phyloP scores from a whole-genome alignment of 2,797 vertebrate genomes.

The Spea hammondii region DNA sequence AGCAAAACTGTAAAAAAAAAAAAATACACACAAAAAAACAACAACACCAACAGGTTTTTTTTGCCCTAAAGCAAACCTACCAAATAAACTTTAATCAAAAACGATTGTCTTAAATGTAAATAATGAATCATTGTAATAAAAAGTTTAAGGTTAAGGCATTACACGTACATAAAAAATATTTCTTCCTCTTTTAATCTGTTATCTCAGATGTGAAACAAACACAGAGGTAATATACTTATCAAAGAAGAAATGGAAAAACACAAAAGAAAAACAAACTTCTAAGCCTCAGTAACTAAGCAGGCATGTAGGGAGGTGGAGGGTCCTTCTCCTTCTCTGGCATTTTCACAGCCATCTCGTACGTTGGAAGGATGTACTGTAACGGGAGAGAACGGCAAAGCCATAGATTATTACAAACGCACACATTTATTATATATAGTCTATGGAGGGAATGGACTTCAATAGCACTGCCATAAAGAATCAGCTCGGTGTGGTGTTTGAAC shows the following conservation, averaged over 20 bases:
- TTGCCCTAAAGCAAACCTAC: constrained; percentile 2
- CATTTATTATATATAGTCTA: neutral
- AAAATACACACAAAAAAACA: constrained; percentile 18
- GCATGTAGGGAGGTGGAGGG: constrained; percentile 92
- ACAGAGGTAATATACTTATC: constrained; percentile 53
- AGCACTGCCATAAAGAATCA: too few species aligned
- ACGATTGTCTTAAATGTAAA: constrained; percentile 25
- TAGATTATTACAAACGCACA: neutral
- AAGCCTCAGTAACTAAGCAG: constrained; percentile 72
- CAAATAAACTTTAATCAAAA: constrained; percentile 38
- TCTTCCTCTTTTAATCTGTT: constrained; percentile 59
- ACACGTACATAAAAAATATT: constrained; percentile 1
- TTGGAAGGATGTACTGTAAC: constrained; percentile 89
- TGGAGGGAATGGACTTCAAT: too few species aligned
- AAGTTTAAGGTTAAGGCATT: constrained; percentile 11
- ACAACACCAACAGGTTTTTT: neutral
- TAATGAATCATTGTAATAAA: constrained; percentile 17
- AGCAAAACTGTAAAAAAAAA: constrained; percentile 5
- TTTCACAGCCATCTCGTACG: constrained; percentile 98
- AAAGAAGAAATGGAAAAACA: neutral
- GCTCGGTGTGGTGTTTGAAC: too few species aligned
- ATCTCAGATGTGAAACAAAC: constrained; percentile 61
- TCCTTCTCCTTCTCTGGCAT: constrained; percentile 97
- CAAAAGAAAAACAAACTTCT: neutral
- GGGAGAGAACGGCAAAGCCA: constrained; percentile 29